Conservation (phyloP, 2,113 vertebrate genomes). For the Carassius carassius region DNA sequence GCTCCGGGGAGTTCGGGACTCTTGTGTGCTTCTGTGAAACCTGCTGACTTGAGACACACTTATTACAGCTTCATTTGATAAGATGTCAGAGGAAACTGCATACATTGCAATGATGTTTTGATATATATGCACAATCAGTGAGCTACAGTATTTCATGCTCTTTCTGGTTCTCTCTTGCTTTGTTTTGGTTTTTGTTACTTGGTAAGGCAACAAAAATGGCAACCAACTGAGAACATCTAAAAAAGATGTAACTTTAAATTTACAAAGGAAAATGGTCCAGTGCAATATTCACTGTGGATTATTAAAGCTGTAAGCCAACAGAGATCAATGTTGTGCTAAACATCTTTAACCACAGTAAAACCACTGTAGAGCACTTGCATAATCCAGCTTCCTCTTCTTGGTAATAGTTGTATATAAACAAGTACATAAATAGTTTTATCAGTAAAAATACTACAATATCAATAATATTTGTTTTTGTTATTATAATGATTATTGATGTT, state of each 20-base stretch:
- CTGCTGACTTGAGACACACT: slow-evolving; percentile 63
- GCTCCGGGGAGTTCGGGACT: slow-evolving; percentile 67
- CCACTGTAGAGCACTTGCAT: background rate
- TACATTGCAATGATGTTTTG: slow-evolving; percentile 69
- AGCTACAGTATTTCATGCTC: slow-evolving; percentile 63
- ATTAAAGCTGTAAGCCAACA: slow-evolving; percentile 48
- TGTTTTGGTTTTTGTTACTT: background rate
- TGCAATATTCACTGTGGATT: slow-evolving; percentile 49
- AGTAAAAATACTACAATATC: too few relatives aligned
- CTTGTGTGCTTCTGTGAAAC: slow-evolving; percentile 65
- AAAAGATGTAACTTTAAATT: slow-evolving; percentile 29
- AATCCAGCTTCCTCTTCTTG: background rate
- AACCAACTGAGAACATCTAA: slow-evolving; percentile 35
- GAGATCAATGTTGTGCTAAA: slow-evolving; percentile 39
- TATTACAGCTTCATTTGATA: slow-evolving; percentile 62
- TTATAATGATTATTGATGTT: background rate
- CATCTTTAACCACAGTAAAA: slow-evolving; percentile 15
- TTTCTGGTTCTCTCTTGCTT: slow-evolving; percentile 12
- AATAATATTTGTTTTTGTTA: background rate
- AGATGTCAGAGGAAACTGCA: slow-evolving; percentile 60
- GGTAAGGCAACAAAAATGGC: slow-evolving; percentile 5
- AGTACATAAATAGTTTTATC: too few relatives aligned
- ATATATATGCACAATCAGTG: slow-evolving; percentile 74
- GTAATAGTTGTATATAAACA: background rate
- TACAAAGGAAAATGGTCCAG: slow-evolving; percentile 21